phyloP scores from a whole-genome alignment of 2,113 vertebrate genomes.

The Ranitomeya variabilis region DNA sequence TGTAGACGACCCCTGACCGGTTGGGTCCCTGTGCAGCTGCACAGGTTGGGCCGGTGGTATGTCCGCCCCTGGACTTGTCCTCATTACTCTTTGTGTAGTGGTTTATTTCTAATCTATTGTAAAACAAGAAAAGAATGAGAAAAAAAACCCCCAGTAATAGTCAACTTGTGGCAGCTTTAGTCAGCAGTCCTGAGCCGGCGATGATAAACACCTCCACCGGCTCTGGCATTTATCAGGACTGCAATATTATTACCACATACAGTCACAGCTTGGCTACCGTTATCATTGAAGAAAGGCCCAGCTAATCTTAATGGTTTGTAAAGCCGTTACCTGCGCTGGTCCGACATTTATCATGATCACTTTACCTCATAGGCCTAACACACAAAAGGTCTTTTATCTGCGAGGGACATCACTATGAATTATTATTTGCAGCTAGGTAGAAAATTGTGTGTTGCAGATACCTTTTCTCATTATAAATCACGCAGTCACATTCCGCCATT shows the following conservation, averaged over 20 bases:
- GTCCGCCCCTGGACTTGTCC: neutral
- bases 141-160: conserved; percentile 67
- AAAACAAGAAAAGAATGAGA: conserved; percentile 63
- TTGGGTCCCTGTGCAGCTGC: no score
- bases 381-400: conserved; percentile 92
- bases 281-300: conserved; percentile 79
- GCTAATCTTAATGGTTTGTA: conserved; percentile 96
- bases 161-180: conserved; percentile 86
- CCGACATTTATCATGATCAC: conserved; percentile 96
- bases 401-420: conserved; percentile 97
- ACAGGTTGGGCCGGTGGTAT: no score
- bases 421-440: conserved; percentile 98
- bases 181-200: conserved; percentile 81
- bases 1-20: no score
- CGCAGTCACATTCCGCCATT: conserved; percentile 89
- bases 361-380: conserved; percentile 84
- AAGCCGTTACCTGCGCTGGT: conserved; percentile 96
- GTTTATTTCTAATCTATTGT: conserved; percentile 67
- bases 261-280: conserved; percentile 80
- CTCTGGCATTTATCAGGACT: conserved; percentile 82
- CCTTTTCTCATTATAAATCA: conserved; percentile 97
- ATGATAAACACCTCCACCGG: conserved; percentile 81
- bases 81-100: neutral
- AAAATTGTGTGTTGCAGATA: conserved; percentile 99
- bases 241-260: conserved; percentile 87